A percentile compares a stretch with the other conserved stretches of the same genome.
Evolutionary conservation across 92 coral and sea anemone species (phyloP).

Genomic region (Parazoanthus darwini): DNA sequence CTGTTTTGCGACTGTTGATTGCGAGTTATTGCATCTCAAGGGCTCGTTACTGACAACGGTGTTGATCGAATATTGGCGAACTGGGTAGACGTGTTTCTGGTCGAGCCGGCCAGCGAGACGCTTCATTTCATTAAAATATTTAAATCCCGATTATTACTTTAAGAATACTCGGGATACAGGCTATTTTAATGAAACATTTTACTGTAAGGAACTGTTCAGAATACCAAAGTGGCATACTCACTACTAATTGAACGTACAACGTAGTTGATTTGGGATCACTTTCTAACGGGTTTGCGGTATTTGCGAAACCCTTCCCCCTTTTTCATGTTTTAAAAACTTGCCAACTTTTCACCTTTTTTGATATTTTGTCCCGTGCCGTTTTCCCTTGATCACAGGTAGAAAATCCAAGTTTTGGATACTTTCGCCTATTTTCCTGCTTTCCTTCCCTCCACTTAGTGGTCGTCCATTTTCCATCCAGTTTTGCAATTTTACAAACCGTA

Average conservation of each 20-base stretch:
- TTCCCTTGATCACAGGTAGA: too few species aligned
- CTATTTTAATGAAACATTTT: neutral
- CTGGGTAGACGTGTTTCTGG: neutral
- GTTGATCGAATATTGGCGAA: neutral
- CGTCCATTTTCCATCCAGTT: too few species aligned
- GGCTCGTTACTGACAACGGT: neutral
- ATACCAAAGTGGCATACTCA: neutral
- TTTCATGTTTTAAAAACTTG: neutral
- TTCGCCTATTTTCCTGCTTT: too few species aligned
- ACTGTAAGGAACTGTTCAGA: neutral
- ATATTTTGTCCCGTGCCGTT: too few species aligned
- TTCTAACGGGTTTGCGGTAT: too few species aligned
- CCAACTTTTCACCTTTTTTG: too few species aligned
- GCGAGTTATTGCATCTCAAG: neutral
- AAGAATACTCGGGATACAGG: neutral
- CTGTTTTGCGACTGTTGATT: neutral
- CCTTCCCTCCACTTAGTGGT: too few species aligned
- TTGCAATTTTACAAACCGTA: too few species aligned
- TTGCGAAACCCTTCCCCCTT: neutral
- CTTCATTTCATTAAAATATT: too few species aligned
- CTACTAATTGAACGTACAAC: too few species aligned
- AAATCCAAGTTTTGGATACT: too few species aligned
- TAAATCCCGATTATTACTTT: neutral
- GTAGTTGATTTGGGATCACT: neutral
- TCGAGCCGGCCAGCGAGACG: neutral